Conservation (phyloP, 2,888 invertebrate species). For the Pterostichus niger region DNA sequence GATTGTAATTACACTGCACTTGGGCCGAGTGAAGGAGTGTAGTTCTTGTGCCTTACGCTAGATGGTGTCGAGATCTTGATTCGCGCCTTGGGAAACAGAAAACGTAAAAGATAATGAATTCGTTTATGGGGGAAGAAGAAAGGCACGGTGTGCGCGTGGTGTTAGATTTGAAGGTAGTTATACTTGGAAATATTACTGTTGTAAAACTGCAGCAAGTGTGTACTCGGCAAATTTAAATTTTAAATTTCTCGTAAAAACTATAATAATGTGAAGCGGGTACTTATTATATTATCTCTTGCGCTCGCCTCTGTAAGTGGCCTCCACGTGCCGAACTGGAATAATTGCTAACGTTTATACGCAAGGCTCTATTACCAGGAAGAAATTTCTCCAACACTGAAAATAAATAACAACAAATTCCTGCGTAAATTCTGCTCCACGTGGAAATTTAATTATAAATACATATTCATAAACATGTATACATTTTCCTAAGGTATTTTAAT, state of each 20-base stretch:
- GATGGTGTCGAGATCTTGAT: conserved; percentile 43
- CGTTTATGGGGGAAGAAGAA: conserved; percentile 35
- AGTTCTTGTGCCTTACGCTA: neutral
- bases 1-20: conserved; percentile 58
- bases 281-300: conserved; percentile 28
- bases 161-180: conserved; percentile 26
- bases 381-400: too few species aligned
- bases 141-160: neutral
- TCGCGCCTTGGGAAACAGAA: conserved; percentile 39
- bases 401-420: too few species aligned
- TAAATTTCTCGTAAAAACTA: conserved; percentile 39
- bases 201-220: conserved; percentile 17
- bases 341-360: neutral
- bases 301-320: neutral
- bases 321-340: neutral
- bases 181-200: conserved; percentile 32
- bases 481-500: too few species aligned
- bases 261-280: conserved; percentile 26
- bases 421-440: too few species aligned
- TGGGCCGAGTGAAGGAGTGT: conserved; percentile 7
- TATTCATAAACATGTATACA: too few species aligned
- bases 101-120: conserved; percentile 54
- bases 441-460: too few species aligned
- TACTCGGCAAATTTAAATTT: conserved; percentile 27
- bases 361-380: too few species aligned